Evolutionary conservation across 2,888 invertebrate genomes (phyloP).

Genomic region (Azorinus chamasolen): DNA sequence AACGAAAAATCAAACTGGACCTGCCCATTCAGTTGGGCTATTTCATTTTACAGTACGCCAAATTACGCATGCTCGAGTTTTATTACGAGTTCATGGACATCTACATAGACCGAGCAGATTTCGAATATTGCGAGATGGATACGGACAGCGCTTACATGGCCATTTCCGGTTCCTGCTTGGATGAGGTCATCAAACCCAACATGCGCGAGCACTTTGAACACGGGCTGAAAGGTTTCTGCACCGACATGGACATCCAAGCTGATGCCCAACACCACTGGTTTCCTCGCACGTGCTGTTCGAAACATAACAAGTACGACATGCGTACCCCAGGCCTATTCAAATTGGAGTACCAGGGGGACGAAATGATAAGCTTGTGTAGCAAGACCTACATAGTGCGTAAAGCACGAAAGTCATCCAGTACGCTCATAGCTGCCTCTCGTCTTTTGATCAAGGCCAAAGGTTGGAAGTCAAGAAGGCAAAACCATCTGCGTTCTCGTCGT

Average conservation of each 20-base stretch:
- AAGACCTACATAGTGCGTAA: conserved; percentile 56
- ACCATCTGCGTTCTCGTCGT: neutral
- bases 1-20: conserved; percentile 37
- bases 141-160: conserved; percentile 66
- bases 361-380: conserved; percentile 50
- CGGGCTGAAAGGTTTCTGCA: conserved; percentile 33
- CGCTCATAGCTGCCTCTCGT: conserved; percentile 17
- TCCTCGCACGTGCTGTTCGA: conserved; percentile 43
- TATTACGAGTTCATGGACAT: conserved; percentile 60
- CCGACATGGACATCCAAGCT: conserved; percentile 27
- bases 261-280: conserved; percentile 48
- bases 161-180: conserved; percentile 29
- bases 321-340: conserved; percentile 49
- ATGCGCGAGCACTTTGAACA: conserved; percentile 17
- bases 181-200: conserved; percentile 38
- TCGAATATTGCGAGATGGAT: conserved; percentile 61
- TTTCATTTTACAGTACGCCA: conserved; percentile 66
- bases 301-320: conserved; percentile 44
- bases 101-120: conserved; percentile 44
- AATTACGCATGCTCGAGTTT: conserved; percentile 61
- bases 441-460: conserved; percentile 1
- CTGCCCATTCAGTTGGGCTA: conserved; percentile 62
- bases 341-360: conserved; percentile 50
- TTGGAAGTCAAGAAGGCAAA: neutral
- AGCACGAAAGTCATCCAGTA: conserved; percentile 4